Base-by-base conservation (phyloP, 2,113 vertebrate genomes). In the Nycticebus coucang region DNA sequence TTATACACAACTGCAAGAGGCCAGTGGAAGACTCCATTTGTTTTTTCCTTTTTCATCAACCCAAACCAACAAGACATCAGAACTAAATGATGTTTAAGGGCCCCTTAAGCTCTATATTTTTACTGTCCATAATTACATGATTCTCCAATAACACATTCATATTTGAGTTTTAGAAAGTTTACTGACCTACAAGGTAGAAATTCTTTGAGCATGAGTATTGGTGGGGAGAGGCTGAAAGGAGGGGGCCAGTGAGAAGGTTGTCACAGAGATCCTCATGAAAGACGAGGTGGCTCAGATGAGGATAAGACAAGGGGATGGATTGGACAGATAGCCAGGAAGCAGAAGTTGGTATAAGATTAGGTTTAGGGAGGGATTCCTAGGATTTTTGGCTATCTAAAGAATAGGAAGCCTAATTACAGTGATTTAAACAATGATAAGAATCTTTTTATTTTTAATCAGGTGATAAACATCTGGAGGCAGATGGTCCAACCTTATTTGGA, bases 101-200 rank as follows among this genome's bases (percentile, higher is more conserved):
- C 8, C 1, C 60, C 62, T 57, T 74, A 57, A 77, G 6, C 33
- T 71, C 57, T 77, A 2, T 41, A 4, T 75, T 83, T 79, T 78
- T 45, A 50, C 37, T 4, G 14, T 60, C 55, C 0, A 0, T 79
- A 74, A 84, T 93, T 74, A 33, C 66, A 59, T 72, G 59, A 57
- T 9, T 84, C 28, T 26, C 17, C 5, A 84, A 6, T 53, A 68
- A 18, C 33, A 64, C 2, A 24, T 33, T 45, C 33, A 24, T 69
- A 77, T 81, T 18, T 91, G 87, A 66, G 33, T 91, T 75, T 83
- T 50, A n/a, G 37, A 72, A 94, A 87, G 33, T 71, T 64, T 72
- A 41, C 41, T 86, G 81, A 86, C 35, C 15, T 28, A 81, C 72
- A 91, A 64, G 15, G 7, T 71, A 11, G 66, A 55, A 57, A 33